A percentile compares a stretch with the other conserved stretches of the same genome.
Conservation (phyloP, 2,797 vertebrate species). For the Anisognathus igniventris region DNA sequence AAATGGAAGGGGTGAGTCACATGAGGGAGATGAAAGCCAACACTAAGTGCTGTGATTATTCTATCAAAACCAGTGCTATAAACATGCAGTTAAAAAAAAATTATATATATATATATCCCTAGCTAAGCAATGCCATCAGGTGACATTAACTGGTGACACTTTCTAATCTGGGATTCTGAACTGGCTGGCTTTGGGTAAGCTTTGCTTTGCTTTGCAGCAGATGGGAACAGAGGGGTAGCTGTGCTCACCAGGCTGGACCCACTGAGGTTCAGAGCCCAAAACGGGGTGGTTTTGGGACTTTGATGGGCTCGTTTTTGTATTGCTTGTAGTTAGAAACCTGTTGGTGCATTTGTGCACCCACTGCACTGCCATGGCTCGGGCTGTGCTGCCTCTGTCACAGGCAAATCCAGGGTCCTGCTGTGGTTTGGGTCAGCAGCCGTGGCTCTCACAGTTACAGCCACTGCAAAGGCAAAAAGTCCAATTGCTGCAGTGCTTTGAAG, state of each 20-base stretch:
- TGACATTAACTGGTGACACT: slow-evolving; percentile 33
- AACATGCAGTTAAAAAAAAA: slow-evolving; percentile 6
- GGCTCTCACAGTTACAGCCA: neutral
- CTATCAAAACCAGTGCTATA: slow-evolving; percentile 19
- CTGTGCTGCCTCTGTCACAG: neutral
- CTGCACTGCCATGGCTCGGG: neutral
- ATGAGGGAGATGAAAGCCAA: slow-evolving; percentile 56
- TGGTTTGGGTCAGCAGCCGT: neutral
- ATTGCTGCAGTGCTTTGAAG: neutral
- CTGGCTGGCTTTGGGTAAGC: neutral
- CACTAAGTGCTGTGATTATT: slow-evolving; percentile 45
- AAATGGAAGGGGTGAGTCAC: slow-evolving; percentile 46
- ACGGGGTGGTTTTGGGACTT: neutral
- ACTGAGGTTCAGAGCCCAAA: neutral
- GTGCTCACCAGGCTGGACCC: rapidly evolving
- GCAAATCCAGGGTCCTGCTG: neutral
- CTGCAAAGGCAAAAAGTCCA: neutral
- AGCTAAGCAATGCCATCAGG: slow-evolving; percentile 35
- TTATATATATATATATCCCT: neutral
- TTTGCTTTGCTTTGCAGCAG: neutral
- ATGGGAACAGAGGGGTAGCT: neutral
- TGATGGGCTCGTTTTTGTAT: rapidly evolving
- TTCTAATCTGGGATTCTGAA: slow-evolving; percentile 17
- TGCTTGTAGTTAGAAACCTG: neutral
- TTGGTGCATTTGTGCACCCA: rapidly evolving